Evolutionary conservation across 2,888 invertebrate species (phyloP), one percentile per base, ranked within the genome.

Genomic region (Osmoderma eremita): DNA sequence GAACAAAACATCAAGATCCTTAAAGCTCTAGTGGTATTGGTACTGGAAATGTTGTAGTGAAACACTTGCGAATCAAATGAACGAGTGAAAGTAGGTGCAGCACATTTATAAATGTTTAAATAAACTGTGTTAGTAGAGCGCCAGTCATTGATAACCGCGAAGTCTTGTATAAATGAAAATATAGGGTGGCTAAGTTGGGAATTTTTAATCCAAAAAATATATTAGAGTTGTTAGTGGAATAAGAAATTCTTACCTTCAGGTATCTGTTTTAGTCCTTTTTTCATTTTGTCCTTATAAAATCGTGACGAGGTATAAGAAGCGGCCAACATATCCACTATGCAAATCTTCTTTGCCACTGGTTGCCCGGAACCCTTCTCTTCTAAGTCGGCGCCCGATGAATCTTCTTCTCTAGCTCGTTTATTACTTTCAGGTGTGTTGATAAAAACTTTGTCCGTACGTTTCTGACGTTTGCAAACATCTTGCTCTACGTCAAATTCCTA

Each of bases 301-400:
- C 63, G 50, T 3, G 68, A 68, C 0, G 81, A 81, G 1, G 79
- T 78, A 63, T 75, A 75, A 6, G 80, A 80, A 2, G 81, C 81
- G 20, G 77, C 76, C 66, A 80, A 75, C 58, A 79, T 76, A 71
- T 80, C 79, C 58, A 79, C 77, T 51, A 79, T 75, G 64, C 79
- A 79, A 22, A 78, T 71, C 69, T 76, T 78, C 54, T 79, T 77
- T 0, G 76, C 56, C 45, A 67, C 58, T 1, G 38, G 63, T 24
- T 54, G 67, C 8, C 24, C 22, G 8, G 30, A 42, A 6, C 18
- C 38, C 70, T 38, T 65, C 64, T 56, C 53, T 71, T 51, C 53
- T 67, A 68, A 63, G 65, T 22, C 48, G 65, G 51, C 67, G 71
- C 48, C 68, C 48, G 65, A 73, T 20, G 67, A 67, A 20, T 53